These are phyloP conservation scores for Theristicus caerulescens DNA, from an alignment of 2,113 vertebrate genomes.

Conservation along the genomic window DNA sequence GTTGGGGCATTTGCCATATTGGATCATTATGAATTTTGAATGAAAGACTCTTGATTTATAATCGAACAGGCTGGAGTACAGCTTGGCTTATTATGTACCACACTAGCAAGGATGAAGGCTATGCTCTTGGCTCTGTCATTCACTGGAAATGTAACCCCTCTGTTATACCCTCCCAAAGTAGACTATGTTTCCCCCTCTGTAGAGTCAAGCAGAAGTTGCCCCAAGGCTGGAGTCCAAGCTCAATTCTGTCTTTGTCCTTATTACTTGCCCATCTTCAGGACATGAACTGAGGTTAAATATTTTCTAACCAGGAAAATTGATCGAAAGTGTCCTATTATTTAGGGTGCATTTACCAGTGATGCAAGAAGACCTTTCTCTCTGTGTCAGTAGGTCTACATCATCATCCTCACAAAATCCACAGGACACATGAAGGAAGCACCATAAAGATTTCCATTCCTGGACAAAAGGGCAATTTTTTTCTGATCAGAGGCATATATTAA, in stretches of 20 bases:
- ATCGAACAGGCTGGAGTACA: background rate
- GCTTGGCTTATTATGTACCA: background rate
- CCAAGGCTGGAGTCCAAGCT: background rate
- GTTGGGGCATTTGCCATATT: background rate
- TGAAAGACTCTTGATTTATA: background rate
- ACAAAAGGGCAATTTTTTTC: background rate
- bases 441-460: background rate
- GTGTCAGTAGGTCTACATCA: background rate
- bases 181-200: accelerated
- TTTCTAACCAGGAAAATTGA: background rate
- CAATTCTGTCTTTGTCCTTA: background rate
- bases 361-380: background rate
- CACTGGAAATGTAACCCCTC: background rate
- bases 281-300: background rate
- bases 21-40: background rate
- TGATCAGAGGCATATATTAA: background rate
- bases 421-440: background rate
- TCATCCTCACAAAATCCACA: background rate
- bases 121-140: background rate
- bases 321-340: background rate
- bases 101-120: background rate
- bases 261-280: background rate
- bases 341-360: background rate
- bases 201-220: background rate
- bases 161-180: accelerated